Evolutionary conservation across 1,140 invertebrate genomes (phyloP), one percentile per base, ranked within the genome.

Genomic region (Zaprionus africanus): DNA sequence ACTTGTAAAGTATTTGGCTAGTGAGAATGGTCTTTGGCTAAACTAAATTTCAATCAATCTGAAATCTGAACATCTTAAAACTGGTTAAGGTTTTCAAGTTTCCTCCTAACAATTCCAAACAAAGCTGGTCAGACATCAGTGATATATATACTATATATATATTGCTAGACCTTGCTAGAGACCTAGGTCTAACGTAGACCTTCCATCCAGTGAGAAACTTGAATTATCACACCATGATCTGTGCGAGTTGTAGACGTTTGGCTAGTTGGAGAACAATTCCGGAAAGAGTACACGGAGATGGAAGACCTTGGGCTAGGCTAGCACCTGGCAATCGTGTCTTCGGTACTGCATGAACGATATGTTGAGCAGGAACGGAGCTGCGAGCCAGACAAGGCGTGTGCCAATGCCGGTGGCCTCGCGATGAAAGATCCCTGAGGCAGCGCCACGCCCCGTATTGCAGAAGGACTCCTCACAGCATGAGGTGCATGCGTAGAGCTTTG

Each of bases 401-500:
- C 91, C 91, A 41, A 92, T 92, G 57, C 91, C 91, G 22, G 91
- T 92, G 22, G 82, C 87, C 63, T 91, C 87, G n/a, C 91, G 87
- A 59, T 86, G 67, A 26, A 88, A 92, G 59, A 86, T 74, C 4
- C 81, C 80, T 0, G 85, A 76, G 19, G 91, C 91, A 1, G 87
- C 88, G 0, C 91, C 91, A 9, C 86, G 81, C 2, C 96, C 96
- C 53, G 94, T 94, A 92, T 97, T 97, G 92, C 97, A 98, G 1
- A 96, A 94, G n/a, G 95, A 95, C 19, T 94, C 94, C 67, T 95
- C 95, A 90, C 97, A 98, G 83, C 97, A 98, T 1, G 96, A 95
- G 0, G 96, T 97, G 86, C 97, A 97, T 4, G 96, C 96, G 87
- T 97, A 96, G 0, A 98, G 92, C 87, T 98, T 97, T 1, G 96